Evolutionary conservation across 37 sponge, comb jelly and placozoan species (phyloP).

Genomic region (Theonella swinhoei): DNA sequence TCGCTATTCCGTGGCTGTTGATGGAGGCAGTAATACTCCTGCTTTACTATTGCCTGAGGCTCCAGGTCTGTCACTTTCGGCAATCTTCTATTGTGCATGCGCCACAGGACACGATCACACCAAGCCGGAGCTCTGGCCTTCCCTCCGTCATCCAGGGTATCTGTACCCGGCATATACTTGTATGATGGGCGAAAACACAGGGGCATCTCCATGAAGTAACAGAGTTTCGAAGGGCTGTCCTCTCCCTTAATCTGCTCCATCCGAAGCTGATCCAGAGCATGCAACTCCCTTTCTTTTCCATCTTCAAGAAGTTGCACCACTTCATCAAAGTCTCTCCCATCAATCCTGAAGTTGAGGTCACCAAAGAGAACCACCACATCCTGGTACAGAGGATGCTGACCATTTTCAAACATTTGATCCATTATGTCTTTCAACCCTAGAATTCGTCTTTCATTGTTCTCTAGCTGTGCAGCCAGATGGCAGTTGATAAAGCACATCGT

Average conservation of each 20-base stretch:
- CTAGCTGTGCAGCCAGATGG: conserved; percentile 69
- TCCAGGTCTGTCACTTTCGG: conserved; percentile 31
- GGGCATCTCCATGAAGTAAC: conserved; percentile 68
- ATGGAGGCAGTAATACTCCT: conserved; percentile 52
- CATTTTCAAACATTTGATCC: conserved; percentile 29
- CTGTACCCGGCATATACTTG: conserved; percentile 68
- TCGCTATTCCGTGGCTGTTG: conserved; percentile 75
- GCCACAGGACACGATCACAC: conserved; percentile 85
- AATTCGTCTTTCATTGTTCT: conserved; percentile 54
- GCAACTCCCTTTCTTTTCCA: conserved; percentile 15
- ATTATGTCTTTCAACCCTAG: conserved; percentile 64
- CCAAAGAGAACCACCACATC: conserved; percentile 79
- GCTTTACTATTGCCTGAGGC: conserved; percentile 21
- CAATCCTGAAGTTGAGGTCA: conserved; percentile 80
- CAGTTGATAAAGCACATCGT: conserved; percentile 78
- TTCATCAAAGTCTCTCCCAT: conserved; percentile 59
- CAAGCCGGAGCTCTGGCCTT: conserved; percentile 78
- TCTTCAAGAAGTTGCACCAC: conserved; percentile 18
- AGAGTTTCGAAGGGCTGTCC: conserved; percentile 31
- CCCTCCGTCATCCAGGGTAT: conserved; percentile 48
- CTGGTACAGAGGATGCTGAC: conserved; percentile 27
- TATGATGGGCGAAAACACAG: conserved; percentile 69
- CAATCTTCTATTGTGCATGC: conserved; percentile 46
- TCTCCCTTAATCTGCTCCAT: conserved; percentile 57
- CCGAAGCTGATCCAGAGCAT: conserved; percentile 60